Evolutionary conservation across 2,113 vertebrate genomes (phyloP), one percentile per base, ranked within the genome.

Genomic region (Argyrosomus japonicus): DNA sequence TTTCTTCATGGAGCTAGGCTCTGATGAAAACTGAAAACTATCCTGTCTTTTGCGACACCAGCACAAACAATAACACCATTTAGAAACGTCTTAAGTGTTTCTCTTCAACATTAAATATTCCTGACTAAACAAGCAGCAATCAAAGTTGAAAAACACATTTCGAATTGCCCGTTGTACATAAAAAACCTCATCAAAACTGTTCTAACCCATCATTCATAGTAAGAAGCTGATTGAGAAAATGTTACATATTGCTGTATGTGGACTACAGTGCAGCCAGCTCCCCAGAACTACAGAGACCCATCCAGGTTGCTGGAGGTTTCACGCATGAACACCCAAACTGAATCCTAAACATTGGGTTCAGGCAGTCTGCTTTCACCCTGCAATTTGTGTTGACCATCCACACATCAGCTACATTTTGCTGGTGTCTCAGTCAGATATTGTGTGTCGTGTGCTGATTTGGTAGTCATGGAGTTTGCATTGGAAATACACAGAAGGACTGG

Each of bases 391-490:
- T 40, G 36, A 65, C 57, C 15, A 25, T 75, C 21, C 56, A 21
- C 3, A 21, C 17, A 4, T n/a, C 18, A 6, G 23, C 51, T 23
- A 12, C 1, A 2, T 45, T 71, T 57, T 53, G 6, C 43, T 36
- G 7, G 12, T 60, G 50, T 51, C 9, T 68, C 64, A 17, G 25
- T 67, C 65, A 56, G 57, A 68, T 68, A 73, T 54, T 40, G 51
- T 62, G 57, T 43, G 13, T 27, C 36, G 15, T 54, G 27, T 74
- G 45, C 56, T 40, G 51, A 51, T 11, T 58, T 25, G 25, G 43
- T 47, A 45, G 21, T 50, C 40, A 23, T 47, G 36, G 56, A 27
- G 32, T 43, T 47, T 61, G 40, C 50, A 21, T 17, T 56, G 67
- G 40, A 45, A 57, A 76, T 68, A 27, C 47, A 68, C 0, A 36